These are phyloP conservation scores for Isotomurus palustris DNA, from an alignment of 2,888 invertebrate species.

Conservation along the genomic window DNA sequence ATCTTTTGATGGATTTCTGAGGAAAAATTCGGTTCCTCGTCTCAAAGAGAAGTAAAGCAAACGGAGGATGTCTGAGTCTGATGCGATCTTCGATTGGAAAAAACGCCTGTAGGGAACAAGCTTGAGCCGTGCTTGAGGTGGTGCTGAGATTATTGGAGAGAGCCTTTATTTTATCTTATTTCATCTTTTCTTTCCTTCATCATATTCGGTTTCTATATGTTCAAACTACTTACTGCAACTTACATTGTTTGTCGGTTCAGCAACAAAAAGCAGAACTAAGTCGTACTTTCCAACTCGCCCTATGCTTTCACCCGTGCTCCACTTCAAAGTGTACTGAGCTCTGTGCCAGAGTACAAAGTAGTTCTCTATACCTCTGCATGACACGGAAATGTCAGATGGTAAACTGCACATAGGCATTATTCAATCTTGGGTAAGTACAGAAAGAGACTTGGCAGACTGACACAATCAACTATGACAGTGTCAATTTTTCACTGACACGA, in stretches of 20 bases:
- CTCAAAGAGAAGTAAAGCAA: background rate
- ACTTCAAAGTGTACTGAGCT: no score
- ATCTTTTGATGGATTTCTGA: constrained; percentile 15
- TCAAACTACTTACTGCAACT: constrained; percentile 6
- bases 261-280: constrained; percentile 2
- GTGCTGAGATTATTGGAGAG: constrained; percentile 12
- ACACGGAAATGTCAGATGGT: no score
- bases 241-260: background rate
- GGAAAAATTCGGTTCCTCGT: background rate
- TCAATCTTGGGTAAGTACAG: no score
- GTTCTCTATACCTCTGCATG: no score
- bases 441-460: no score
- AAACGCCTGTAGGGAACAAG: background rate
- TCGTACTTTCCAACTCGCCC: background rate
- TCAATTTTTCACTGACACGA: no score
- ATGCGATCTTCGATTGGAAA: constrained; percentile 7
- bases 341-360: no score
- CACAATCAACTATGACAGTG: no score
- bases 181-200: constrained; percentile 7
- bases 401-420: no score
- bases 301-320: background rate
- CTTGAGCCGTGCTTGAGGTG: constrained; percentile 4
- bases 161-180: constrained; percentile 15
- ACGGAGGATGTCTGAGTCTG: constrained; percentile 4
- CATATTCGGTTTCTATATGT: background rate